These are phyloP conservation scores for Dugesia japonica DNA, from an alignment of 2,888 invertebrate genomes.

Conservation along the genomic window DNA sequence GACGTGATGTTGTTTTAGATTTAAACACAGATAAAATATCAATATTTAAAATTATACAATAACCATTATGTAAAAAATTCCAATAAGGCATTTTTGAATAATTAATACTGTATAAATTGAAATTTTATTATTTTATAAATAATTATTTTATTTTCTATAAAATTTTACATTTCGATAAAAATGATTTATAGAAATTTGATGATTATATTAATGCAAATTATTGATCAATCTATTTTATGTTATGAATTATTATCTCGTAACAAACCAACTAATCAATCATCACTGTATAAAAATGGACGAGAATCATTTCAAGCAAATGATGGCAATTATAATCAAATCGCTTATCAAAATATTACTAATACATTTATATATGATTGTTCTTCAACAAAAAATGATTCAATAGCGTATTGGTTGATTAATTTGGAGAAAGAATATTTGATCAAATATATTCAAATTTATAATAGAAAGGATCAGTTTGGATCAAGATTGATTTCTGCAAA, in stretches of 20 bases:
- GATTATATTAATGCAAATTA: no score
- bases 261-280: neutral
- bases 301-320: neutral
- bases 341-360: neutral
- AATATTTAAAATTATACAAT: no score
- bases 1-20: no score
- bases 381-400: neutral
- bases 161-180: no score
- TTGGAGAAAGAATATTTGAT: neutral
- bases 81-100: no score
- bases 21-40: no score
- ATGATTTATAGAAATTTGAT: no score
- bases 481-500: neutral
- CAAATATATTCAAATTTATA: neutral
- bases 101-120: no score
- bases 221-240: no score
- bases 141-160: no score
- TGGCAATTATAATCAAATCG: neutral
- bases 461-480: neutral
- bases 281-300: neutral
- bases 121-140: no score
- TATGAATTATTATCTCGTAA: neutral
- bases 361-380: neutral
- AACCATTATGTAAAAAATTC: no score
- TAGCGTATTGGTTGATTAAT: neutral